A percentile compares a stretch with the other conserved stretches of the same genome.
Evolutionary conservation across 2,113 vertebrate species (phyloP).

Genomic region (Delphinapterus leucas): DNA sequence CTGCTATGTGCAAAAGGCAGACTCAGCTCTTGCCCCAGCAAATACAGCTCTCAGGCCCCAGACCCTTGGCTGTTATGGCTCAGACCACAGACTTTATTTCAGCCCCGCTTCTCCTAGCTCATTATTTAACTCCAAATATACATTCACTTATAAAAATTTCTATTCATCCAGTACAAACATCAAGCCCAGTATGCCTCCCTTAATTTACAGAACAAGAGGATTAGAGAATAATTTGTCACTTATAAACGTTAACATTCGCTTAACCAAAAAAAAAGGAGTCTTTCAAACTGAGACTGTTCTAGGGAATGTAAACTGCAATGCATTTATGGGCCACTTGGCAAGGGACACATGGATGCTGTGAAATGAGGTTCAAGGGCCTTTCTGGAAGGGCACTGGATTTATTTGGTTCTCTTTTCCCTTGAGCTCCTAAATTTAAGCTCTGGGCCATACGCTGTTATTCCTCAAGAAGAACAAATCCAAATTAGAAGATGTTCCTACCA

Average conservation of each 20-base stretch:
- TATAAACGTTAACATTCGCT: neutral
- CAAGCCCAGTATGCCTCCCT: neutral
- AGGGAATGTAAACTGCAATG: neutral
- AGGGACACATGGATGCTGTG: neutral
- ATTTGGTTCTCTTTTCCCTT: neutral
- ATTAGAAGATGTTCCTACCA: neutral
- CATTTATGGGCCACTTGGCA: neutral
- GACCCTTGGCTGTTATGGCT: conserved; percentile 61
- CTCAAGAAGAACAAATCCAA: neutral
- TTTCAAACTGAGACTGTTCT: neutral
- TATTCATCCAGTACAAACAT: neutral
- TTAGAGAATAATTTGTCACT: neutral
- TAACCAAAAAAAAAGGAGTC: neutral
- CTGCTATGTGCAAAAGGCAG: conserved; percentile 70
- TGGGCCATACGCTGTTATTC: neutral
- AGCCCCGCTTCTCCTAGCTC: neutral
- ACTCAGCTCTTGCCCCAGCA: conserved; percentile 68
- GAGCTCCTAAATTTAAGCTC: neutral
- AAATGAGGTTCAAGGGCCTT: neutral
- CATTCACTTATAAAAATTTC: neutral
- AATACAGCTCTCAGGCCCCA: conserved; percentile 73
- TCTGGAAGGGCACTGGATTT: neutral
- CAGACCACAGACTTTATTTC: conserved; percentile 65
- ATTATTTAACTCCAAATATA: neutral
- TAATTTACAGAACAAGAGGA: neutral